A percentile compares a stretch with the other conserved stretches of the same genome.
These are phyloP conservation scores for Rallus limicola DNA, from an alignment of 2,113 vertebrate species.

Conservation along the genomic window DNA sequence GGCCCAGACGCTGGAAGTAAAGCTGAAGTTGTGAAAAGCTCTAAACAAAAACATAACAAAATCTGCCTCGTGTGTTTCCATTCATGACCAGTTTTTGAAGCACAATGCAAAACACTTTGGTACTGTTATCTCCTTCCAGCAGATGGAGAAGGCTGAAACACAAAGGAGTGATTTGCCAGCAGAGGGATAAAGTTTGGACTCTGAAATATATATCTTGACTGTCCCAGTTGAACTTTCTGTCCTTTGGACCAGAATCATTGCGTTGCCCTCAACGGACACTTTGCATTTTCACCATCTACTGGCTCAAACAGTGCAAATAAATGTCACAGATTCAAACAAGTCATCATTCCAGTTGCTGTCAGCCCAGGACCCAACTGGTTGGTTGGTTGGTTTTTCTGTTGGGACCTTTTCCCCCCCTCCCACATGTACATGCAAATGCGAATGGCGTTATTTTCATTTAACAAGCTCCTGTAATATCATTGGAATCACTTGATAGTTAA, in stretches of 20 bases:
- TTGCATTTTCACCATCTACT: background rate
- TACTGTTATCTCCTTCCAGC: background rate
- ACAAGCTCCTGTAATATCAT: constrained; percentile 18
- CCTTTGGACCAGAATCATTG: background rate
- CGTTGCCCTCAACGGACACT: background rate
- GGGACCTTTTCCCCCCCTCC: background rate
- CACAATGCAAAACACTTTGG: background rate
- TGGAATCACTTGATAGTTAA: constrained; percentile 23
- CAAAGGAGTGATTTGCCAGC: background rate
- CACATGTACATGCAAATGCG: constrained; percentile 22
- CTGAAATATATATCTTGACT: background rate
- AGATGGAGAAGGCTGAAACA: background rate
- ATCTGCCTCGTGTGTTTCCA: background rate
- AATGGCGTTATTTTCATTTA: constrained; percentile 11
- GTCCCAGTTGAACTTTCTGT: background rate
- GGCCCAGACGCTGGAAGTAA: background rate
- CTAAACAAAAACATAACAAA: background rate
- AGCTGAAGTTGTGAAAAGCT: background rate
- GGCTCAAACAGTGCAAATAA: background rate
- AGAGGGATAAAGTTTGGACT: background rate
- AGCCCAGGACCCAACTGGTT: background rate
- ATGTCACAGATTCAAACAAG: background rate
- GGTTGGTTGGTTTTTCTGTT: background rate
- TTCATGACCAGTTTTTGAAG: background rate
- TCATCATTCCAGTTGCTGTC: background rate